A percentile compares a stretch with the other conserved stretches of the same genome.
Conservation (phyloP, 2,113 vertebrate species). For the Pollimyrus isidori region DNA sequence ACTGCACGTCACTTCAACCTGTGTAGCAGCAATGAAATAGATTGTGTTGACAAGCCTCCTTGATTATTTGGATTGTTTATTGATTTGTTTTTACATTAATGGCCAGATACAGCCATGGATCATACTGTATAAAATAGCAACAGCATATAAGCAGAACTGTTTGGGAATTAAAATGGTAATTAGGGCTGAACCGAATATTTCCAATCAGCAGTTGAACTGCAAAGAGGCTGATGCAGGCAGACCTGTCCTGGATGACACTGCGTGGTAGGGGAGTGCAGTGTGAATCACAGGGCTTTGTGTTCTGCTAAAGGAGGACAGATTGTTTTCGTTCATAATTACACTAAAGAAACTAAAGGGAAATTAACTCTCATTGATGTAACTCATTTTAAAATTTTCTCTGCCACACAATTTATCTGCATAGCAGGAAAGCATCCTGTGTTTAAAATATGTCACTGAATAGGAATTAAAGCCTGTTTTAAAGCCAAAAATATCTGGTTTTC, state of each 20-base stretch:
- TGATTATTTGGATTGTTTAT: background rate
- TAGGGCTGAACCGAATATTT: background rate
- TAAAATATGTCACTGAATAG: background rate
- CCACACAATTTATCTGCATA: background rate
- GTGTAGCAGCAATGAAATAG: background rate
- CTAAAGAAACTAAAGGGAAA: background rate
- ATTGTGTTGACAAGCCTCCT: background rate
- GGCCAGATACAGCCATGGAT: background rate
- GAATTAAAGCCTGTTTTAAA: background rate
- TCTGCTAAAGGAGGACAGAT: background rate
- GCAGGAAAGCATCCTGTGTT: background rate
- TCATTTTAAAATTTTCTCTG: background rate
- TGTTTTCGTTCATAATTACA: background rate
- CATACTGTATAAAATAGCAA: background rate
- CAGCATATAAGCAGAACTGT: background rate
- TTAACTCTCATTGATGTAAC: background rate
- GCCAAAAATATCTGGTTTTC: background rate
- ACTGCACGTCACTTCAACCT: background rate
- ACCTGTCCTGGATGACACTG: background rate
- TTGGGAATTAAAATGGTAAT: background rate
- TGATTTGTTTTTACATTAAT: background rate
- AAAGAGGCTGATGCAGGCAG: background rate
- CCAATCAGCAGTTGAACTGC: background rate
- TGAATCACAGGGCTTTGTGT: background rate
- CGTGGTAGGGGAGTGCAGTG: background rate